Percentiles rank a stretch among this genome's conserved stretches.
These are phyloP conservation scores for Andrena dorsata DNA, from an alignment of 2,888 invertebrate species.

Conservation along the genomic window DNA sequence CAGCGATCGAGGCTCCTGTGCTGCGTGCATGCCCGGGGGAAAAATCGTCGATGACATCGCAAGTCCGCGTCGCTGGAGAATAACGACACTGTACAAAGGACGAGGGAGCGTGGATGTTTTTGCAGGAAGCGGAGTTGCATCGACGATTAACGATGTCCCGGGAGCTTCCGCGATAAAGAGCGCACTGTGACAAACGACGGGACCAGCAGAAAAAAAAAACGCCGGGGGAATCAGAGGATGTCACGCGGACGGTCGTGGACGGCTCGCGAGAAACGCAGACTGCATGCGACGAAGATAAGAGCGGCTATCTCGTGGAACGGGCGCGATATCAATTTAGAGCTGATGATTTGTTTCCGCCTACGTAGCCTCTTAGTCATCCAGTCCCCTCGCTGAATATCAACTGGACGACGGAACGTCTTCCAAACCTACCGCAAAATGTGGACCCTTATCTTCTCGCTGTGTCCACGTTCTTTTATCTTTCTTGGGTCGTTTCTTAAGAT, in stretches of 20 bases:
- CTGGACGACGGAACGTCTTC: neutral
- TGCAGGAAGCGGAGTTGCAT: neutral
- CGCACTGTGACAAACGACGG: slow-evolving; percentile 3
- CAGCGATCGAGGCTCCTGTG: too few relatives aligned
- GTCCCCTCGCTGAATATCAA: slow-evolving; percentile 50
- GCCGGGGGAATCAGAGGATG: slow-evolving; percentile 12
- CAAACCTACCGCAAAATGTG: neutral
- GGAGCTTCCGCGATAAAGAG: slow-evolving; percentile 3
- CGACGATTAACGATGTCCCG: neutral
- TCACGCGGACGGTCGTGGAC: neutral
- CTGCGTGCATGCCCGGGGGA: too few relatives aligned
- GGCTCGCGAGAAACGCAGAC: slow-evolving; percentile 14
- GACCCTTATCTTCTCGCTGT: neutral
- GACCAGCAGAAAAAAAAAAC: neutral
- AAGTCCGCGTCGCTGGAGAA: neutral
- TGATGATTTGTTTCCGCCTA: slow-evolving; percentile 71
- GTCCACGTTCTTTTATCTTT: neutral
- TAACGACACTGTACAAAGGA: neutral
- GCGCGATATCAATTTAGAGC: slow-evolving; percentile 68
- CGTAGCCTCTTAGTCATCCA: slow-evolving; percentile 65
- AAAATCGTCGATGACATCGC: too few relatives aligned
- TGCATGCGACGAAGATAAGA: slow-evolving; percentile 42
- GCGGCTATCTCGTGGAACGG: slow-evolving; percentile 54
- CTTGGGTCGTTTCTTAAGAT: neutral
- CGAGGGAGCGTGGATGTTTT: neutral